Evolutionary conservation across 2,888 invertebrate genomes (phyloP), one percentile per base, ranked within the genome.

Genomic region (Cheiracanthium punctorium): DNA sequence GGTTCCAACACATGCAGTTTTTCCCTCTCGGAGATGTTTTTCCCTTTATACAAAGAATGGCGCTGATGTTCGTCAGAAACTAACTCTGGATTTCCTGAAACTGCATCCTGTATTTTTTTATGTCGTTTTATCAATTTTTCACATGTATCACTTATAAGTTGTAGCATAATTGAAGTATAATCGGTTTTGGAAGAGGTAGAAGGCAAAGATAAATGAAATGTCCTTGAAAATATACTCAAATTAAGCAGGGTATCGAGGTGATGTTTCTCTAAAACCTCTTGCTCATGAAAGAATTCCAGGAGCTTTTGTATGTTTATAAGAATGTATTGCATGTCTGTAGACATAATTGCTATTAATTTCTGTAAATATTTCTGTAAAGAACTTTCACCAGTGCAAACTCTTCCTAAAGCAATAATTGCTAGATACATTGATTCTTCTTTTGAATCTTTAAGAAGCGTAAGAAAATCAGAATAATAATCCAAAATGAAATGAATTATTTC

Each of bases 101-200:
- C 29, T 14, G n/a, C 8, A 10, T 7, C 7, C 17, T 20, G 20
- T 28, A 67, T n/a, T 37, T 73, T 30, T 10, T 14, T 30, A 28
- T 48, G 0, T n/a, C 43, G 12, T 29, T n/a, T 43, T 4, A 74
- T 30, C 52, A 20, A 41, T 10, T 28, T 82, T 12, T 79, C 37
- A 24, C 70, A 74, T 1, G 79, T 82, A 17, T 1, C 4, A n/a
- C 71, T 41, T 30, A 82, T 8, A 8, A 74, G 10, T n/a, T 82
- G 87, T 12, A 80, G 33, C 7, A 82, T n/a, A 8, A 87, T 71
- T 14, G 41, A 48, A 7, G 80, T n/a, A n/a, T n/a, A 28, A 20
- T 87, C 87, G 0, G n/a, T n/a, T n/a, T n/a, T n/a, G n/a, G 65
- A 43, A 28, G 87, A 79, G 73, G 77, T 32, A 0, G 82, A 75